phyloP scores from a whole-genome alignment of 2,888 invertebrate species.

The Parelbella ahira region DNA sequence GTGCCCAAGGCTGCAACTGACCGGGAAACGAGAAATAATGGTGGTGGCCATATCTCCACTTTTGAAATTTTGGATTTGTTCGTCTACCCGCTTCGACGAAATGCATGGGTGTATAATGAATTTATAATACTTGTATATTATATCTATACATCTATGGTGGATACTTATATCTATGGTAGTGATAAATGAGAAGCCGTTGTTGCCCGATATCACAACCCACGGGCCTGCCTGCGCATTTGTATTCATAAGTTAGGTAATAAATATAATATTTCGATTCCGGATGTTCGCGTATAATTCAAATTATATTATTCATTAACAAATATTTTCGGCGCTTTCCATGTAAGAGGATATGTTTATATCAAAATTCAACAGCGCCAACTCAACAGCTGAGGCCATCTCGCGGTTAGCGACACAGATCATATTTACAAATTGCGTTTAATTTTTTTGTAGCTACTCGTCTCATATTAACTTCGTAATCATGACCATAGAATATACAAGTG shows the following conservation, averaged over 20 bases:
- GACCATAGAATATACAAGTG: no score
- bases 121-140: no score
- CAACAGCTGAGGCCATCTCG: background rate
- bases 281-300: background rate
- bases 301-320: conserved; percentile 12
- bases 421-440: conserved; percentile 4
- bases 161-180: background rate
- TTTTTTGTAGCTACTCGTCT: no score
- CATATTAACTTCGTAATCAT: no score
- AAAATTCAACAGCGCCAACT: conserved; percentile 12
- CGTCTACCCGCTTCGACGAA: no score
- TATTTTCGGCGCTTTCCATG: conserved; percentile 9
- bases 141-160: no score
- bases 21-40: no score
- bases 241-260: conserved; percentile 14
- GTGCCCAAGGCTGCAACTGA: no score
- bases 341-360: conserved; percentile 14
- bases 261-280: conserved; percentile 10
- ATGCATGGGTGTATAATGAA: no score
- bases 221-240: conserved; percentile 1
- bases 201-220: conserved; percentile 11
- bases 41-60: no score
- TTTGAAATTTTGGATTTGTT: no score
- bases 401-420: conserved; percentile 4
- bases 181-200: background rate